These are phyloP conservation scores for Dendrocincla tyrannina DNA, from an alignment of 2,797 vertebrate species.

Conservation along the genomic window DNA sequence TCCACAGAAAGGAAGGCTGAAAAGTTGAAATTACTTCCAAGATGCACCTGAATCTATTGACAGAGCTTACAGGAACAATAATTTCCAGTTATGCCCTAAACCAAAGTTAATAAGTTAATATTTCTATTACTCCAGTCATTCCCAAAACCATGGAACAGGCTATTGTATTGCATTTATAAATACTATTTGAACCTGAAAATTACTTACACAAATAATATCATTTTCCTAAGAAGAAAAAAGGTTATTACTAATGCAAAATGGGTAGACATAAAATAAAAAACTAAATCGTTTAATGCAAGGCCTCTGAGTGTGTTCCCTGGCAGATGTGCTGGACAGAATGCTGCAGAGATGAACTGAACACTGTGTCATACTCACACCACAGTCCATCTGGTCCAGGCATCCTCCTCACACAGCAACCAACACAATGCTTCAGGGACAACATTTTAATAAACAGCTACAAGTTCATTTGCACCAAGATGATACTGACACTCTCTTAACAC, in stretches of 20 bases:
- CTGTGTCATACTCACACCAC: neutral
- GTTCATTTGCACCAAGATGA: neutral
- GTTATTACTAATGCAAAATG: neutral
- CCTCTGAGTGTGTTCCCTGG: neutral
- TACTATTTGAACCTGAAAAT: neutral
- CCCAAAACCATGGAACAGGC: neutral
- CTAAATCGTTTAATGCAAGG: neutral
- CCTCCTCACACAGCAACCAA: neutral
- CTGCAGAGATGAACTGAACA: neutral
- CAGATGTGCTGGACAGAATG: neutral
- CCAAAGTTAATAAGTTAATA: neutral
- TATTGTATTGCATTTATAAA: neutral
- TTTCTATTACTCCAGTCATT: neutral
- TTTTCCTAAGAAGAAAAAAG: neutral
- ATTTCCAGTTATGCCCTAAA: neutral
- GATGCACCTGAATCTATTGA: neutral
- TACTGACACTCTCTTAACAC: neutral
- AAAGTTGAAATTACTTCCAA: neutral
- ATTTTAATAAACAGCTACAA: slow-evolving; percentile 26
- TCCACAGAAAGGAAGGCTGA: neutral
- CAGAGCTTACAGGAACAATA: neutral
- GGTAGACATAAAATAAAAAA: neutral
- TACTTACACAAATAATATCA: neutral
- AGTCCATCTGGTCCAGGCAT: slow-evolving; percentile 4
- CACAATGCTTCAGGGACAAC: neutral